A percentile compares a stretch with the other conserved stretches of the same genome.
phyloP scores from a whole-genome alignment of 2,113 vertebrate genomes.

The Salminus brasiliensis region DNA sequence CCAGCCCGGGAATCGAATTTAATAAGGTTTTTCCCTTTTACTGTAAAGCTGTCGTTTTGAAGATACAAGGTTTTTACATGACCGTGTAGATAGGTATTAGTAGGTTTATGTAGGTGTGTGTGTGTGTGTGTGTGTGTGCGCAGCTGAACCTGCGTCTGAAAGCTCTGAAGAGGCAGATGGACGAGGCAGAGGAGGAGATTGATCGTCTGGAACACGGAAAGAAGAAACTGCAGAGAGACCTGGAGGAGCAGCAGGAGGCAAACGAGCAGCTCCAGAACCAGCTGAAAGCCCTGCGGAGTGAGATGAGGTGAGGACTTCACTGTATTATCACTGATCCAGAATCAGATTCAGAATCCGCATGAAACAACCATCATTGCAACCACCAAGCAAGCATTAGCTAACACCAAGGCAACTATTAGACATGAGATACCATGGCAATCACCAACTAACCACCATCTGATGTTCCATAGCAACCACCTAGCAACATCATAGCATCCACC shows the following conservation, averaged over 20 bases:
- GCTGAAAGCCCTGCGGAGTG: constrained; percentile 83
- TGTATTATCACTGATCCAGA: constrained; percentile 4
- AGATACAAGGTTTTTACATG: too few species aligned
- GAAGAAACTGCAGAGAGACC: constrained; percentile 94
- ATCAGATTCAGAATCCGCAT: neutral
- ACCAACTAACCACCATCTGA: too few species aligned
- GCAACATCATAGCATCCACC: too few species aligned
- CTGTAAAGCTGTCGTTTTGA: too few species aligned
- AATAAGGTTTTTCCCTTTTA: too few species aligned
- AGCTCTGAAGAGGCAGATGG: constrained; percentile 94
- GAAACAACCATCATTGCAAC: too few species aligned
- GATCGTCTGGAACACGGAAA: constrained; percentile 90
- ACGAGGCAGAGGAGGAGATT: constrained; percentile 95
- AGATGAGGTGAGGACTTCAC: constrained; percentile 80
- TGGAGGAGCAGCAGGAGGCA: constrained; percentile 91
- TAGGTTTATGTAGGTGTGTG: neutral
- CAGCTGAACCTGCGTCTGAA: constrained; percentile 94
- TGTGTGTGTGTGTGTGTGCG: neutral
- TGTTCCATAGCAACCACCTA: too few species aligned
- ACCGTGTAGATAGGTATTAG: too few species aligned
- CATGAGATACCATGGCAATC: too few species aligned
- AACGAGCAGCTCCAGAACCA: constrained; percentile 93
- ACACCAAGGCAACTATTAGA: too few species aligned
- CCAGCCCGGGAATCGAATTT: too few species aligned
- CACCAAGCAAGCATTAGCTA: too few species aligned